phyloP scores from a whole-genome alignment of 2,797 vertebrate species.

The Cyclopterus lumpus region DNA sequence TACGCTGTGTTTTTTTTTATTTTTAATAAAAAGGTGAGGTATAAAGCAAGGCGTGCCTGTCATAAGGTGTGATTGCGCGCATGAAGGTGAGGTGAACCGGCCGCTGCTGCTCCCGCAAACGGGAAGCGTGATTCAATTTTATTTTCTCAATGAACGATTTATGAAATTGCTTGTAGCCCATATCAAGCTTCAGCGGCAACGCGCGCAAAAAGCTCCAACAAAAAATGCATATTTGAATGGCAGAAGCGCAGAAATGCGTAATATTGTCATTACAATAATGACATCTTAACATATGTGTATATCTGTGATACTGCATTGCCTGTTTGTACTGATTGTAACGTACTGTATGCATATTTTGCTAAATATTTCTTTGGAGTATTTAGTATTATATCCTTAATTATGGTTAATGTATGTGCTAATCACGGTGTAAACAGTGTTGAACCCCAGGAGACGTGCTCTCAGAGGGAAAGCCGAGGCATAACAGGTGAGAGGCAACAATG shows the following conservation, averaged over 20 bases:
- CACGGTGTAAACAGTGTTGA: not conserved
- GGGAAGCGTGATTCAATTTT: conserved; percentile 9
- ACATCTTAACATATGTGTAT: not conserved
- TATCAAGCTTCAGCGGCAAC: conserved; percentile 20
- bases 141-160: conserved; percentile 54
- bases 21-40: conserved; percentile 26
- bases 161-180: conserved; percentile 31
- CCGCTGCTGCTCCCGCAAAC: conserved; percentile 18
- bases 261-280: not conserved
- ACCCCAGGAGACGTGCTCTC: conserved; percentile 21
- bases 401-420: not conserved
- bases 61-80: conserved; percentile 41
- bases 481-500: conserved; percentile 70
- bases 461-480: conserved; percentile 14
- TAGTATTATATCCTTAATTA: not conserved
- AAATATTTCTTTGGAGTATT: not conserved
- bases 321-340: not conserved
- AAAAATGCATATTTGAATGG: not conserved
- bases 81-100: conserved; percentile 29
- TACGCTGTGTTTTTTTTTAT: not conserved
- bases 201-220: conserved; percentile 6
- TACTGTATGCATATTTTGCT: not conserved
- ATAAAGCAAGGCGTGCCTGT: conserved; percentile 9
- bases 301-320: not conserved
- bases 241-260: not conserved